Conservation (phyloP, 2,888 invertebrate genomes). For the Drosophila leonis region DNA sequence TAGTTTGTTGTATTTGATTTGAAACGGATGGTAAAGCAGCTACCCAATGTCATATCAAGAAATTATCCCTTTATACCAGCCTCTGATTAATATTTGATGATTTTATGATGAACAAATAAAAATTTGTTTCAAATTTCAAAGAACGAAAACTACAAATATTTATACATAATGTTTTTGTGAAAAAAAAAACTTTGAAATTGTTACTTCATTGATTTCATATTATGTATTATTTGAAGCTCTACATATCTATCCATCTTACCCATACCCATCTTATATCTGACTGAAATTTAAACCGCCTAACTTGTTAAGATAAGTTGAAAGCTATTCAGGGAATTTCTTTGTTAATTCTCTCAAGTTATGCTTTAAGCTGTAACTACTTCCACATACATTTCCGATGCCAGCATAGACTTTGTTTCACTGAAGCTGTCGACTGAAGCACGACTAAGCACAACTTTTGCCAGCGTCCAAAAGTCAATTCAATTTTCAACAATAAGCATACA, state of each 20-base stretch:
- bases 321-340: neutral
- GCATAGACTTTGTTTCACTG: neutral
- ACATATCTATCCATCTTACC: too few relatives aligned
- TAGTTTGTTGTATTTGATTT: neutral
- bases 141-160: too few relatives aligned
- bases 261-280: neutral
- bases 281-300: neutral
- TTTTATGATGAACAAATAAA: neutral
- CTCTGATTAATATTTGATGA: neutral
- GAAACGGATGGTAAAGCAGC: neutral
- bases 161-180: too few relatives aligned
- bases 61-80: neutral
- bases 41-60: neutral
- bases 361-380: constrained; percentile 10
- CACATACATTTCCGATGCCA: neutral
- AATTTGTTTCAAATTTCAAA: too few relatives aligned
- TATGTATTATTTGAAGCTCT: too few relatives aligned
- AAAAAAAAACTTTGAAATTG: too few relatives aligned
- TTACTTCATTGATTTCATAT: too few relatives aligned
- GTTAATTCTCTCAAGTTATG: constrained; percentile 1
- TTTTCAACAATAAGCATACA: constrained; percentile 32
- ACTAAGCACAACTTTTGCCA: neutral
- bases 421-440: neutral
- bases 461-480: constrained; percentile 37
- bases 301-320: neutral